Evolutionary conservation across 2,797 vertebrate species (phyloP).

Genomic region (Harpagifer antarcticus): DNA sequence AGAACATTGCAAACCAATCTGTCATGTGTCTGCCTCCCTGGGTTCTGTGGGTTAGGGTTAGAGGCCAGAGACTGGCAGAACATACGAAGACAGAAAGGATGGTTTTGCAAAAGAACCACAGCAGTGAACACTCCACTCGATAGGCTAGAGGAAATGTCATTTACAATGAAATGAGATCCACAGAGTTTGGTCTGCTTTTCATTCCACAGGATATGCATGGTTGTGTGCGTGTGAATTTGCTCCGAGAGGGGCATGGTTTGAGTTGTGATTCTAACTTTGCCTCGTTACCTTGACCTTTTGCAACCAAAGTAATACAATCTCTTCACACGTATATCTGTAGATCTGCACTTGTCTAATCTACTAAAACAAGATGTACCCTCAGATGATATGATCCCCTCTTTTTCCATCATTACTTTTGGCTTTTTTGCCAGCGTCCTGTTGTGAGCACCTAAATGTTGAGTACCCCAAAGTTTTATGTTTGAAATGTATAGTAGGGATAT

Average conservation of each 20-base stretch:
- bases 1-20: slow-evolving; percentile 16
- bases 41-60: slow-evolving; percentile 40
- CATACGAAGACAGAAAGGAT: slow-evolving; percentile 42
- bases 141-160: slow-evolving; percentile 33
- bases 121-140: slow-evolving; percentile 35
- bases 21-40: too few species aligned
- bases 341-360: slow-evolving; percentile 59
- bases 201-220: slow-evolving; percentile 24
- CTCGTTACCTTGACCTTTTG: slow-evolving; percentile 48
- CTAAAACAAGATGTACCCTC: slow-evolving; percentile 44
- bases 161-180: slow-evolving; percentile 56
- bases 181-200: slow-evolving; percentile 30
- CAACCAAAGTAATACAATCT: slow-evolving; percentile 54
- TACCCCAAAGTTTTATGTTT: too few species aligned
- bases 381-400: slow-evolving; percentile 3
- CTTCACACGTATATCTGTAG: slow-evolving; percentile 54
- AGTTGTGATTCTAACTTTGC: slow-evolving; percentile 46
- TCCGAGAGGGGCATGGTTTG: slow-evolving; percentile 36
- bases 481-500: too few species aligned
- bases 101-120: slow-evolving; percentile 32
- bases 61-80: slow-evolving; percentile 35
- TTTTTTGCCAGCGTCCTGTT: neutral
- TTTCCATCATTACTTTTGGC: slow-evolving; percentile 42
- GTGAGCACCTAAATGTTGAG: too few species aligned
- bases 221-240: slow-evolving; percentile 35